Base-by-base conservation (phyloP, 2,888 invertebrate species). In the Eulithis testata region DNA sequence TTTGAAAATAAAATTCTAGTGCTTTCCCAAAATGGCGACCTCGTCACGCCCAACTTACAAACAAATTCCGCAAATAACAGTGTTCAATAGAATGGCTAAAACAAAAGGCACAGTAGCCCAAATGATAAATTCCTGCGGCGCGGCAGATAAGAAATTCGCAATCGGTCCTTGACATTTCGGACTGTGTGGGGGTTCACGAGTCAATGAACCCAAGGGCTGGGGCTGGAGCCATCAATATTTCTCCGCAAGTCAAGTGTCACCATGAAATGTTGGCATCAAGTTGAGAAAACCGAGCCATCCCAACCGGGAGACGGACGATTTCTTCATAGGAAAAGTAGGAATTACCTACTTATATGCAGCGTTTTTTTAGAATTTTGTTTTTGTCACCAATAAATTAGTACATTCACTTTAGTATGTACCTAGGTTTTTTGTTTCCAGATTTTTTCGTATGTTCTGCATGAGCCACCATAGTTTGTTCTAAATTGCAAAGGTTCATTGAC, bases 81-180 rank as follows among this genome's bases (percentile, higher is more conserved):
- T 11, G 27, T 55, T 66, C 62, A 54, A 54, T 62, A 45, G 44
- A 62, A 66, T 59, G 55, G 14, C 59, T 50, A 44, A 58, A 55
- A 54, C 50, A 53, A 63, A 52, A 63, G 52, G 56, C 62, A 40
- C 60, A 52, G 37, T 52, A 50, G 57, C 53, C 60, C 43, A 57
- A 63, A 67, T 67, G 52, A 63, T 63, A 49, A 60, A 67, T 59
- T 60, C 44, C 6, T 36, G 63, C 21, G 63, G 47, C 59, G 47
- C 51, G 54, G 37, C 47, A 56, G 60, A 67, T 64, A 61, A 57
- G 60, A 60, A 63, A 67, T 67, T 53, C 67, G 43, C 60, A 54
- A 60, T 63, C 63, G 67, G 60, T 63, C 60, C 60, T 67, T 57
- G 60, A 63, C 67, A 58, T 54, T 55, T 45, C 31, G 53, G 63